phyloP scores from a whole-genome alignment of 2,797 vertebrate genomes.

The Podarcis siculus region DNA sequence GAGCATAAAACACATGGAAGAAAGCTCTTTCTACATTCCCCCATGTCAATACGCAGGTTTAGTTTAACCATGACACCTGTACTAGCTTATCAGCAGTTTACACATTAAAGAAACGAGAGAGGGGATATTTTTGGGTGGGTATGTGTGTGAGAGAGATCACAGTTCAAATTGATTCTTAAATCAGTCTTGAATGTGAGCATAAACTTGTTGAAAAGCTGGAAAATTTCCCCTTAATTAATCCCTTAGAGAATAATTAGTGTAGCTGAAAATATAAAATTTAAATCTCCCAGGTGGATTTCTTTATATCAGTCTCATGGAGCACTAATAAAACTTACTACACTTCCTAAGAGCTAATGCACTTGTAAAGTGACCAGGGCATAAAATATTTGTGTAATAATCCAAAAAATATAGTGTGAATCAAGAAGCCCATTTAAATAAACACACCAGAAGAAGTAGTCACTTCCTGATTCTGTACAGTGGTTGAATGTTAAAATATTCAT shows the following conservation, averaged over 20 bases:
- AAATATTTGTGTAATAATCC: slow-evolving; percentile 69
- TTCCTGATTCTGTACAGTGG: not conserved
- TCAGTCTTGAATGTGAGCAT: slow-evolving; percentile 61
- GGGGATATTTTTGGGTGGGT: slow-evolving; percentile 24
- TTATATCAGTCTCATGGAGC: slow-evolving; percentile 63
- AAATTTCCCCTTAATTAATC: slow-evolving; percentile 77
- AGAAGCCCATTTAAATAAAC: slow-evolving; percentile 63
- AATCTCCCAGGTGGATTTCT: slow-evolving; percentile 67
- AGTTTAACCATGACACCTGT: slow-evolving; percentile 17
- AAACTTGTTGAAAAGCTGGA: slow-evolving; percentile 71
- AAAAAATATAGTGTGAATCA: slow-evolving; percentile 37
- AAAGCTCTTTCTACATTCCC: not conserved
- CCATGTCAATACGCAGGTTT: slow-evolving; percentile 23
- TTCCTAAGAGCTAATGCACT: slow-evolving; percentile 67
- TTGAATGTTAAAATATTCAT: not conserved
- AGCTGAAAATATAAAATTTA: slow-evolving; percentile 72
- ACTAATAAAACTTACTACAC: slow-evolving; percentile 67
- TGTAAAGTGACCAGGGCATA: slow-evolving; percentile 65
- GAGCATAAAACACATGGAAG: slow-evolving; percentile 34
- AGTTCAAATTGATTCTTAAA: slow-evolving; percentile 61
- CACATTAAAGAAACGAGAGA: slow-evolving; percentile 60
- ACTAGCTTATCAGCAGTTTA: slow-evolving; percentile 43
- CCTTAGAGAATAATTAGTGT: slow-evolving; percentile 78
- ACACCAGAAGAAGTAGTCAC: slow-evolving; percentile 32
- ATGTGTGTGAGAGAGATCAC: slow-evolving; percentile 31